Evolutionary conservation across 1,140 invertebrate species (phyloP), one percentile per base, ranked within the genome.

Genomic region (Dendroctonus ponderosae): DNA sequence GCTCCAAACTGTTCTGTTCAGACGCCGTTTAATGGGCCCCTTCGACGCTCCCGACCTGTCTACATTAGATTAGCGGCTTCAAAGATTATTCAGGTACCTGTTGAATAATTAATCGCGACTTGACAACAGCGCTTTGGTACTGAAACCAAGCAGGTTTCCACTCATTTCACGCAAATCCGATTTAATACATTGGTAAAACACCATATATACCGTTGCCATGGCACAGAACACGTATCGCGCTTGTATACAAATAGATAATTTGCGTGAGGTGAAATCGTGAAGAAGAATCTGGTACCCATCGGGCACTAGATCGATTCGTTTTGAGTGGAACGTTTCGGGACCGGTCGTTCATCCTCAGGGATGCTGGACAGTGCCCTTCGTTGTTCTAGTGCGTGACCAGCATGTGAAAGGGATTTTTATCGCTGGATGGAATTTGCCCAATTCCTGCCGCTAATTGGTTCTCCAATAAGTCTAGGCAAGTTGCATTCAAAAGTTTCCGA

Each of bases 201-300:
- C 49, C 12, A 8, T 52, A 8, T 67, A 50, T 67, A 67, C 58
- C 57, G 65, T 67, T 67, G 65, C 58, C 65, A 67, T 67, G 65
- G 65, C 41, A 53, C 58, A 12, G 5, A 54, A 49, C 65, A 61
- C 65, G 57, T 67, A 44, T 9, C 26, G 6, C 48, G 40, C 37
- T 49, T 67, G 65, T 67, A 67, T 52, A 67, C 65, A 67, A 67
- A 67, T 56, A 51, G 9, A 44, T 43, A 12, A 44, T 48, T 53
- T 15, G 8, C 48, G 49, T 54, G 14, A 46, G 26, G 7, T 7
- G 56, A 67, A 54, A 52, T 42, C 38, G 5, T 12, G 9, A 62
- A 44, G 26, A 26, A 26, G 46, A 41, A 5, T 52, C 6, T 38
- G 37, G 39, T 39, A 38, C 26, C 26, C 1, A 26, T 26, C 3